These are phyloP conservation scores for Sebastiscus albofasciatus DNA, from an alignment of 2,797 vertebrate species.

Conservation along the genomic window DNA sequence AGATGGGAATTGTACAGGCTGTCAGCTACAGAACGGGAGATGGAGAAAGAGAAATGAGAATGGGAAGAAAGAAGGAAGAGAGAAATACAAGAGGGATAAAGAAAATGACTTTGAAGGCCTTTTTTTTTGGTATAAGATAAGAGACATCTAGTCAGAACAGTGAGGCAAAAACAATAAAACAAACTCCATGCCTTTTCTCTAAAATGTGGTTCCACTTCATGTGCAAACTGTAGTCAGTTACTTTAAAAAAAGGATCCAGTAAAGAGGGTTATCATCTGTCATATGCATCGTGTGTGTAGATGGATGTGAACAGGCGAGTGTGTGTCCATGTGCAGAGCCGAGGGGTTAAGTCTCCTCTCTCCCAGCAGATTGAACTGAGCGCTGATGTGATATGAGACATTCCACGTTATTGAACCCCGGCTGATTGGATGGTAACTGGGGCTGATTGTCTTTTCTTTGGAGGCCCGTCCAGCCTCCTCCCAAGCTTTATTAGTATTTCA, in stretches of 20 bases:
- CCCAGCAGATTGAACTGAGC: conserved; percentile 60
- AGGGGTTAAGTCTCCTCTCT: conserved; percentile 44
- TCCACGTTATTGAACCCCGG: conserved; percentile 63
- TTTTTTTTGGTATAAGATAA: neutral
- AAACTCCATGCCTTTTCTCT: conserved; percentile 2
- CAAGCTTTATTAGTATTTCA: conserved; percentile 44
- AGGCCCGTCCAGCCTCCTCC: neutral
- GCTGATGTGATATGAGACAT: conserved; percentile 67
- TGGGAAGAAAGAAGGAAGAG: neutral
- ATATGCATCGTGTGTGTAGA: neutral
- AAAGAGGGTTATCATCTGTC: conserved; percentile 11
- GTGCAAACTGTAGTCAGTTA: neutral
- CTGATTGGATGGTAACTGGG: conserved; percentile 68
- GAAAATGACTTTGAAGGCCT: neutral
- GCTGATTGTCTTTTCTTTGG: conserved; percentile 60
- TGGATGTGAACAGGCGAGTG: neutral
- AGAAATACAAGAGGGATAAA: neutral
- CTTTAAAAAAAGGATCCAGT: neutral
- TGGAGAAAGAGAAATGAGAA: neutral
- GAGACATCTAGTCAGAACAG: neutral
- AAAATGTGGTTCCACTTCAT: neutral
- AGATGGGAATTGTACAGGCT: conserved; percentile 39
- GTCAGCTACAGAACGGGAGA: conserved; percentile 18
- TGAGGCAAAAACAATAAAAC: neutral
- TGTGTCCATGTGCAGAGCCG: conserved; percentile 22